Evolutionary conservation across 1,140 invertebrate species (phyloP).

Genomic region (Zaprionus taronus): DNA sequence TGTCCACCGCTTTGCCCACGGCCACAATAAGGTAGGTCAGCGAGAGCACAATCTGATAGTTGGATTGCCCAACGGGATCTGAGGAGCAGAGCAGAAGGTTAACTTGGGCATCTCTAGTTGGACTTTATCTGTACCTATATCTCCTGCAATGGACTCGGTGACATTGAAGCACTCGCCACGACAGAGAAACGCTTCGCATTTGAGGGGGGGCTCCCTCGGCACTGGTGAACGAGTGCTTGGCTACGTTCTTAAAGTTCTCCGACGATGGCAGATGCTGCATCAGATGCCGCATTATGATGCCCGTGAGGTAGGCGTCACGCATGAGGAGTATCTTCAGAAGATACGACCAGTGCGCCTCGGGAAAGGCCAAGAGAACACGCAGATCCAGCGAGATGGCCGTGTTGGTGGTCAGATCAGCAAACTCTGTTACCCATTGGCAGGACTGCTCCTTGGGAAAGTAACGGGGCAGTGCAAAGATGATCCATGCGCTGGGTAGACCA

Average conservation of each 20-base stretch:
- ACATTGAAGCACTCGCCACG: constrained; percentile 84
- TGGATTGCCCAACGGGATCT: constrained; percentile 82
- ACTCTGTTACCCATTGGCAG: constrained; percentile 84
- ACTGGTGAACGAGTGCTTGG: constrained; percentile 71
- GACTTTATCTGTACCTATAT: constrained; percentile 26
- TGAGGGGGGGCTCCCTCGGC: constrained; percentile 67
- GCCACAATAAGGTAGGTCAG: constrained; percentile 86
- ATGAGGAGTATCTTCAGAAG: constrained; percentile 89
- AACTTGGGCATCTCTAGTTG: no score
- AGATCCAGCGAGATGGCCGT: constrained; percentile 88
- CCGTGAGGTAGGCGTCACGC: constrained; percentile 86
- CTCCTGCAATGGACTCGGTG: constrained; percentile 68
- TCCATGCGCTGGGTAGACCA: constrained; percentile 87
- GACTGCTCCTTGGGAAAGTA: constrained; percentile 85
- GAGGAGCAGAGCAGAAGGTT: background rate
- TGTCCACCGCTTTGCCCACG: constrained; percentile 87
- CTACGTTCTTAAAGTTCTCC: constrained; percentile 81
- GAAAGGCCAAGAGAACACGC: constrained; percentile 89
- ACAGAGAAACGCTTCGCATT: constrained; percentile 89
- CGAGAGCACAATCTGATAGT: constrained; percentile 86
- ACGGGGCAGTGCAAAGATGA: constrained; percentile 87
- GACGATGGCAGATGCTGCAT: constrained; percentile 80
- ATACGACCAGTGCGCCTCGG: constrained; percentile 90
- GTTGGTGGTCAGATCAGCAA: constrained; percentile 85
- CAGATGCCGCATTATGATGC: constrained; percentile 84